These are phyloP conservation scores for Thunnus albacares DNA, from an alignment of 2,797 vertebrate species.

Conservation along the genomic window DNA sequence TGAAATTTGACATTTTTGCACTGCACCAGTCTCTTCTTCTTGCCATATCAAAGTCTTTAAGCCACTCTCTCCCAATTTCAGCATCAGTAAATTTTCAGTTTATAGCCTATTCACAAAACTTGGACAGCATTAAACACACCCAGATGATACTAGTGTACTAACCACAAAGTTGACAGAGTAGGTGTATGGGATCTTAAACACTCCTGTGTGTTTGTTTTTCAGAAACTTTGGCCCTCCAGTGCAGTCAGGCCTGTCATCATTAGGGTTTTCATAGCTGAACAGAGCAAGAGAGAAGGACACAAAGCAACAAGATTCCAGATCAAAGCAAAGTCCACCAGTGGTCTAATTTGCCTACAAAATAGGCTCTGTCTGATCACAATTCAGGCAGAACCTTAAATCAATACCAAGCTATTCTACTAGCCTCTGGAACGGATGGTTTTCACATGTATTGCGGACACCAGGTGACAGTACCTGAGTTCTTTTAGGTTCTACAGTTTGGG, in stretches of 20 bases:
- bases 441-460: neutral
- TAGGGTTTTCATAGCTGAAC: conserved; percentile 89
- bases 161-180: conserved; percentile 90
- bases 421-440: neutral
- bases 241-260: conserved; percentile 89
- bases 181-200: conserved; percentile 90
- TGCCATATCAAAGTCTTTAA: no score
- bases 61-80: neutral
- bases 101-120: neutral
- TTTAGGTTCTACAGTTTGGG: neutral
- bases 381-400: neutral
- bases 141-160: neutral
- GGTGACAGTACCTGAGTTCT: neutral
- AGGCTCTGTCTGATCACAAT: neutral
- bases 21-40: neutral
- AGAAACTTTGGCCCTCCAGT: conserved; percentile 92
- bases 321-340: neutral
- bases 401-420: neutral
- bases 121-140: neutral
- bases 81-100: neutral
- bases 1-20: neutral
- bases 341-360: neutral
- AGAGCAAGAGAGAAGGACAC: conserved; percentile 28
- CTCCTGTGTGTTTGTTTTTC: conserved; percentile 86
- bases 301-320: neutral